A percentile compares a stretch with the other conserved stretches of the same genome.
These are phyloP conservation scores for Plagiodera versicolora DNA, from an alignment of 2,888 invertebrate genomes.

Conservation along the genomic window DNA sequence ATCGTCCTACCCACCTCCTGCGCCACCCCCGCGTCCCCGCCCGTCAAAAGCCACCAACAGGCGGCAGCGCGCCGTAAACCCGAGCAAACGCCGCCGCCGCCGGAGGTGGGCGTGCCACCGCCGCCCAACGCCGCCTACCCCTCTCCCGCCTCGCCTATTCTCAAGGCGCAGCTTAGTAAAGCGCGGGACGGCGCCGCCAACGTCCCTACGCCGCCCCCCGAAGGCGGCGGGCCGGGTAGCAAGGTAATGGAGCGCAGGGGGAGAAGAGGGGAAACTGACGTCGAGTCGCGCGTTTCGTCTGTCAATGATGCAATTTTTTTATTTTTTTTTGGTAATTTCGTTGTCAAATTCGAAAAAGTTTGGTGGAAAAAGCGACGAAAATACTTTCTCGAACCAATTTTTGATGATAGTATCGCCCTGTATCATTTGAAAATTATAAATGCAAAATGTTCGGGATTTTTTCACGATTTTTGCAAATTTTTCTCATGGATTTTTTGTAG, in stretches of 20 bases:
- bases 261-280: too few species aligned
- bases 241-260: conserved; percentile 62
- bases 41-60: conserved; percentile 17
- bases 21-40: conserved; percentile 17
- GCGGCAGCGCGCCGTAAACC: too few species aligned
- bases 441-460: too few species aligned
- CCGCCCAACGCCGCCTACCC: conserved; percentile 30
- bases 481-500: too few species aligned
- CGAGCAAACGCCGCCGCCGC: conserved; percentile 30
- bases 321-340: too few species aligned
- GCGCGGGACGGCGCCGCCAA: conserved; percentile 47
- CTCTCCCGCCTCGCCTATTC: conserved; percentile 76
- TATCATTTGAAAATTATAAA: too few species aligned
- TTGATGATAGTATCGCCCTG: too few species aligned
- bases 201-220: conserved; percentile 49
- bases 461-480: too few species aligned
- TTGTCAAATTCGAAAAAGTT: too few species aligned
- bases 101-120: conserved; percentile 20
- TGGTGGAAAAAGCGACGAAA: too few species aligned
- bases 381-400: too few species aligned
- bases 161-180: conserved; percentile 81
- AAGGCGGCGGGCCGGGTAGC: conserved; percentile 57
- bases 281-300: too few species aligned
- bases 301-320: neutral
- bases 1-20: conserved; percentile 53